phyloP scores from a whole-genome alignment of 2,888 invertebrate species.

The Spilosoma lubricipeda region DNA sequence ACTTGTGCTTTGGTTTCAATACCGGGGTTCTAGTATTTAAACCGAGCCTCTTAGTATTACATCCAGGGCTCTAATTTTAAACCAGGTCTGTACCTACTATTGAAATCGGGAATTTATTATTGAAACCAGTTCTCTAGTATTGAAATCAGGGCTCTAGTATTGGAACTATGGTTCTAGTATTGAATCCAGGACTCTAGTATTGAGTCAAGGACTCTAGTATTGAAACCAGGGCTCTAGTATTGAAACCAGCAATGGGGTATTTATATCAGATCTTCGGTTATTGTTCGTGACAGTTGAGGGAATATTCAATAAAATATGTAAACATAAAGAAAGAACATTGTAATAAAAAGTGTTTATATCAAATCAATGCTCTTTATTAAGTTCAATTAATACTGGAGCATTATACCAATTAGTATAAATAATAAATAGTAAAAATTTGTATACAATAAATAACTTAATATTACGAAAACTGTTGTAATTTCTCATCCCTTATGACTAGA shows the following conservation, averaged over 20 bases:
- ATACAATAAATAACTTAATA: conserved; percentile 80
- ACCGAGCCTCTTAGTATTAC: neutral
- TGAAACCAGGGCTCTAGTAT: neutral
- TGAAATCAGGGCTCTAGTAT: neutral
- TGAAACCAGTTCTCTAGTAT: too few relatives aligned
- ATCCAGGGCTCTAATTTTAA: too few relatives aligned
- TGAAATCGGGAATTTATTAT: too few relatives aligned
- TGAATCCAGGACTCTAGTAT: neutral
- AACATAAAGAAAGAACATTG: neutral
- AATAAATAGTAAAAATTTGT: conserved; percentile 77
- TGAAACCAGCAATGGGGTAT: neutral
- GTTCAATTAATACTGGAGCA: conserved; percentile 78
- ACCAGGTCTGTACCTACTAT: too few relatives aligned
- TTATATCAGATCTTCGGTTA: neutral
- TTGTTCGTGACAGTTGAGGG: neutral
- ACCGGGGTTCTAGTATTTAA: neutral
- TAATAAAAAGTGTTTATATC: conserved; percentile 49
- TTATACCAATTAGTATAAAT: conserved; percentile 73
- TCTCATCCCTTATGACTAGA: conserved; percentile 74
- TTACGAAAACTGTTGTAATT: conserved; percentile 69
- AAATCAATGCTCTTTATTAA: conserved; percentile 80
- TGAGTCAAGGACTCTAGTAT: neutral
- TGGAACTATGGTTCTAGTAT: neutral
- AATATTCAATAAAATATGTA: conserved; percentile 6
- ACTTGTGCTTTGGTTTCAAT: neutral